phyloP scores from a whole-genome alignment of 1,140 invertebrate genomes.

The Potamilus streckersoni region DNA sequence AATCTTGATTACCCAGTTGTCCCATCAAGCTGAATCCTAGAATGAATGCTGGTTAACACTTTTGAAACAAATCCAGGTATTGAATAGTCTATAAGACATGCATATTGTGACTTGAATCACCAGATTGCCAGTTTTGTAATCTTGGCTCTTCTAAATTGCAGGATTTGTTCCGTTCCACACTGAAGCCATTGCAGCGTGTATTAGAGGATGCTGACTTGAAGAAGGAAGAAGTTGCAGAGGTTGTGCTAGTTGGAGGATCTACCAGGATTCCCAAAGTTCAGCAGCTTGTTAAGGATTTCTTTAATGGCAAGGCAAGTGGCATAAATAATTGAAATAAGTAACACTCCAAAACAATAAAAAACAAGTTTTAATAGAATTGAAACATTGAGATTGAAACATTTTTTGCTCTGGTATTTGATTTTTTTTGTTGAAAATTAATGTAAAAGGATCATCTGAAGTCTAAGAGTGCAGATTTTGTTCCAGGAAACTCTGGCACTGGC shows the following conservation, averaged over 20 bases:
- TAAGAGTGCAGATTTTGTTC: too few relatives aligned
- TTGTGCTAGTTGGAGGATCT: conserved; percentile 98
- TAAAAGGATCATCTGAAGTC: background rate
- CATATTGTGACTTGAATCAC: background rate
- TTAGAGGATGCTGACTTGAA: conserved; percentile 99
- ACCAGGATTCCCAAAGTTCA: conserved; percentile 99
- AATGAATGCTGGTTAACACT: too few relatives aligned
- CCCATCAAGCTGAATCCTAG: too few relatives aligned
- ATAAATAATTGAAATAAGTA: background rate
- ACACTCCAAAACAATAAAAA: background rate
- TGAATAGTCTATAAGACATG: background rate
- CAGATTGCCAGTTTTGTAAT: too few relatives aligned
- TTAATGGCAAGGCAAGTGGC: conserved; percentile 74
- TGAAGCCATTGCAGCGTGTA: conserved; percentile 87
- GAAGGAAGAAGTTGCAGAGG: conserved; percentile 98
- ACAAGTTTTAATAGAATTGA: background rate
- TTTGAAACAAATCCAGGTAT: too few relatives aligned
- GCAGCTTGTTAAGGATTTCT: conserved; percentile 98
- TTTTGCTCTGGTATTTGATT: background rate
- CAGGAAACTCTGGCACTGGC: too few relatives aligned
- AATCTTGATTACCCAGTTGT: too few relatives aligned
- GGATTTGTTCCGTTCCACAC: conserved; percentile 96
- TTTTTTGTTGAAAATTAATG: background rate
- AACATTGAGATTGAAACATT: background rate
- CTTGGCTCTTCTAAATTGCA: conserved; percentile 45